Evolutionary conservation across 2,113 vertebrate genomes (phyloP), one percentile per base, ranked within the genome.

Genomic region (Platysteira castanea): DNA sequence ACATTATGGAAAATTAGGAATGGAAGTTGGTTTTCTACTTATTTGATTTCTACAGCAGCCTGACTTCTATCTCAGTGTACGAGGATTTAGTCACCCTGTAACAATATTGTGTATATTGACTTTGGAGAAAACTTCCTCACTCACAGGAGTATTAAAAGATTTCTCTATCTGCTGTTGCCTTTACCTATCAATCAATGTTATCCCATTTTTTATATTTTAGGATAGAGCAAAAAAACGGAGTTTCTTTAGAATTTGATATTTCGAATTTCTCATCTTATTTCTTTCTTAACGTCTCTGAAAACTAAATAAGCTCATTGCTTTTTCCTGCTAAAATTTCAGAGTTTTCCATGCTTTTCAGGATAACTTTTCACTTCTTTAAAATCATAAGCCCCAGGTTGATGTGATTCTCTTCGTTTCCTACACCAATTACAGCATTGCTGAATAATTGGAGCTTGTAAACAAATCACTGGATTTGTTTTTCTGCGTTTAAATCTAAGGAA

Each of bases 151-250:
- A 60, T 35, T 26, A 42, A 53, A 89, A 75, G 7, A 10, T 9
- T 90, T 77, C 15, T 61, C 10, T 71, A 4, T 23, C 70, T 79
- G 21, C 10, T 50, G 2, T 23, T 61, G 37, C 33, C 27, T 84
- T 80, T 28, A 46, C 17, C 19, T 49, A 21, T 57, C 21, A 80
- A 28, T 49, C 41, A 81, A 4, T 26, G 24, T 18, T 16, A 37
- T 26, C 23, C 1, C 3, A 11, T 39, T 42, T 75, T 50, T 56
- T 7, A n/a, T 20, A 61, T 33, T 57, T 27, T 31, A 53, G 59
- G 39, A 63, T 49, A 57, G 3, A 53, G 5, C 0, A 15, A 41
- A 50, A 77, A 68, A 35, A 0, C 24, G 15, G 9, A 2, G 4
- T 31, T 39, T 27, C 33, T 50, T 59, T 60, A 35, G 23, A 81